A percentile compares a stretch with the other conserved stretches of the same genome.
phyloP scores from a whole-genome alignment of 92 coral and sea anemone species.

The Desmophyllum pertusum region DNA sequence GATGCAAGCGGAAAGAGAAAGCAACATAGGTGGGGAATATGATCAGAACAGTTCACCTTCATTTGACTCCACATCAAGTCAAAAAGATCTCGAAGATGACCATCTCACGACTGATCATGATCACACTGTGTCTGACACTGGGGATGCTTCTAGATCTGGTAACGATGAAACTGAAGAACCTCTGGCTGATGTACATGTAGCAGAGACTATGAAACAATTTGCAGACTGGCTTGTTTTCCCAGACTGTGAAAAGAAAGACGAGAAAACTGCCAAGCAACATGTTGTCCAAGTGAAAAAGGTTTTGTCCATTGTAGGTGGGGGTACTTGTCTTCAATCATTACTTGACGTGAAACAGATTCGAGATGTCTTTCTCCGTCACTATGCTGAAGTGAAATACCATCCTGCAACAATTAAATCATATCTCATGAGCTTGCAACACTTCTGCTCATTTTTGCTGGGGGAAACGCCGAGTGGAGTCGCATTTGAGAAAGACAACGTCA shows the following conservation, averaged over 20 bases:
- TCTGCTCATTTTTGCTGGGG: constrained; percentile 52
- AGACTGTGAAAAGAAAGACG: no score
- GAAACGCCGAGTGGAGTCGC: constrained; percentile 51
- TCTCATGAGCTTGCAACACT: constrained; percentile 64
- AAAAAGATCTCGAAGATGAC: constrained; percentile 4
- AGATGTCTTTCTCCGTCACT: constrained; percentile 46
- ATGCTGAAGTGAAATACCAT: constrained; percentile 36
- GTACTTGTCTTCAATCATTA: constrained; percentile 36
- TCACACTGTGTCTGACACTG: background rate
- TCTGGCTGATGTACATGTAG: background rate
- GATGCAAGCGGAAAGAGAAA: background rate
- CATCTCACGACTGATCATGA: background rate
- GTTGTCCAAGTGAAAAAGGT: constrained; percentile 55
- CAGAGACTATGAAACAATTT: background rate
- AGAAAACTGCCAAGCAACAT: no score
- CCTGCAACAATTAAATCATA: constrained; percentile 61
- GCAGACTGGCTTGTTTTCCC: no score
- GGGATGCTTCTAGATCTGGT: background rate
- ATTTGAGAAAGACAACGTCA: constrained; percentile 42
- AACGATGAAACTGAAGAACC: background rate
- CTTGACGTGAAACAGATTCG: constrained; percentile 48
- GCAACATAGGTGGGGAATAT: background rate
- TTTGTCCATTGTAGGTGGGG: constrained; percentile 37
- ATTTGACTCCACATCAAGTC: background rate
- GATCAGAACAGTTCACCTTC: background rate